Evolutionary conservation across 1,140 invertebrate species (phyloP).

Genomic region (Rhopalosiphum padi): DNA sequence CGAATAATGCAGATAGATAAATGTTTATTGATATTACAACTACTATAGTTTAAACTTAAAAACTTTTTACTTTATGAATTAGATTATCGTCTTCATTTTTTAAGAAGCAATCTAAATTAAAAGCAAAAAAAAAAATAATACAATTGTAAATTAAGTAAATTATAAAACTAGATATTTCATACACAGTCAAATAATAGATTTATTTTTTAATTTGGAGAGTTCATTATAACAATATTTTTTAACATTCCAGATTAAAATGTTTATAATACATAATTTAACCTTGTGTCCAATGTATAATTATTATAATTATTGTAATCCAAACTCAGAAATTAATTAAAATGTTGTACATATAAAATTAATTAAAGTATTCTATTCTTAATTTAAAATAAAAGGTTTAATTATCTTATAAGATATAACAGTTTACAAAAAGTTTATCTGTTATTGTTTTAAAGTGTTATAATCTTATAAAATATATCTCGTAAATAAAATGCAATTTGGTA

Average conservation of each 20-base stretch:
- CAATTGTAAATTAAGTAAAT: background rate
- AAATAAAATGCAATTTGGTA: background rate
- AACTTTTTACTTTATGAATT: no score
- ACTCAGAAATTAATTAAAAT: background rate
- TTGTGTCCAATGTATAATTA: background rate
- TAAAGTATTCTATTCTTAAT: background rate
- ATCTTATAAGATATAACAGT: background rate
- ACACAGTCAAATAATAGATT: background rate
- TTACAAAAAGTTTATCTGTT: background rate
- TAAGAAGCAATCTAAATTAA: background rate
- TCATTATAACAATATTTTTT: background rate
- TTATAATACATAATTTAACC: background rate
- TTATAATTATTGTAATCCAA: background rate
- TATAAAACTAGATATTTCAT: background rate
- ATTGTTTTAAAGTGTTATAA: slow-evolving; percentile 1
- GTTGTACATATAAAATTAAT: background rate
- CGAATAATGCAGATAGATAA: no score
- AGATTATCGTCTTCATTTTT: background rate
- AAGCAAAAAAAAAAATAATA: background rate
- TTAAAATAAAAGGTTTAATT: background rate
- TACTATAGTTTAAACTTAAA: no score
- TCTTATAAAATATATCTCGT: background rate
- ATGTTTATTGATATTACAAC: no score
- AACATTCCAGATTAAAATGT: background rate
- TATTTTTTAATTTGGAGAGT: background rate